A percentile compares a stretch with the other conserved stretches of the same genome.
Evolutionary conservation across 2,113 vertebrate genomes (phyloP).

Genomic region (Orientallactaga bullata): DNA sequence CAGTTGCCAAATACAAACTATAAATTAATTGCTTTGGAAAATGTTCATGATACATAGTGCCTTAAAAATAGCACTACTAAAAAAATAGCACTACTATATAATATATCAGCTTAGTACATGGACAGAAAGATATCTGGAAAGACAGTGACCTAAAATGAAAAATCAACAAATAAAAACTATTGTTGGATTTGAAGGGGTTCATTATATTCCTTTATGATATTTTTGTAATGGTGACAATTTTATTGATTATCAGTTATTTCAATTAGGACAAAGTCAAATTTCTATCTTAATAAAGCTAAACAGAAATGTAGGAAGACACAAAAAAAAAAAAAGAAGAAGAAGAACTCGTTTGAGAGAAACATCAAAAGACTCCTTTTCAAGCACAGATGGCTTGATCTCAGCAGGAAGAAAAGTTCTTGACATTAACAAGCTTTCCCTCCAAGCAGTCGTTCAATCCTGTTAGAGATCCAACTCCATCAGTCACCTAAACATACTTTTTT

Average conservation of each 20-base stretch:
- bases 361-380: constrained; percentile 17
- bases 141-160: neutral
- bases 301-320: neutral
- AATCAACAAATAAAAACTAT: neutral
- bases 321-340: neutral
- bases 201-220: neutral
- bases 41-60: neutral
- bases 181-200: neutral
- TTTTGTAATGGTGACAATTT: neutral
- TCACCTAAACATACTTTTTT: neutral
- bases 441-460: neutral
- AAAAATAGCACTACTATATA: neutral
- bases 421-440: neutral
- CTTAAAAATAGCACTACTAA: no score
- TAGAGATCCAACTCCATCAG: constrained; percentile 23
- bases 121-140: neutral
- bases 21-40: neutral
- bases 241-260: neutral
- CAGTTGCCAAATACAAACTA: no score
- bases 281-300: neutral
- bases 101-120: neutral
- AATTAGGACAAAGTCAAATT: neutral
- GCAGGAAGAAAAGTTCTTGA: neutral
- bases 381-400: constrained; percentile 66
- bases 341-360: neutral